Evolutionary conservation across 2,888 invertebrate genomes (phyloP).

Genomic region (Eledona agricola): DNA sequence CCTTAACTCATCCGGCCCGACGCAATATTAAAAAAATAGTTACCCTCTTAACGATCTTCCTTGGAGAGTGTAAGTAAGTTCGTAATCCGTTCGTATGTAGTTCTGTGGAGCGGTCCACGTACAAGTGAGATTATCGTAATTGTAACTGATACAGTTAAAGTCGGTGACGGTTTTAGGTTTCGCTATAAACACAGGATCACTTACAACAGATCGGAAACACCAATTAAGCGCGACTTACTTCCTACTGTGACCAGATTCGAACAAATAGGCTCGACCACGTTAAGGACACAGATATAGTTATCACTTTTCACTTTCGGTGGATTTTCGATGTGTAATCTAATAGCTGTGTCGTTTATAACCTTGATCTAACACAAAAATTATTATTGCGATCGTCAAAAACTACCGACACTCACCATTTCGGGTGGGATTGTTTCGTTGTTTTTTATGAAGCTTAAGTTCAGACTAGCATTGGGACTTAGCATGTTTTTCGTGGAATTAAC

Average conservation of each 20-base stretch:
- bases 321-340: constrained; percentile 66
- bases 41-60: constrained; percentile 59
- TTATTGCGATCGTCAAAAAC: neutral
- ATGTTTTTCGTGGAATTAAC: constrained; percentile 62
- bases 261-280: constrained; percentile 62
- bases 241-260: constrained; percentile 67
- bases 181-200: constrained; percentile 57
- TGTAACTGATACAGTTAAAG: constrained; percentile 77
- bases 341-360: constrained; percentile 71
- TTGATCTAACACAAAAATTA: constrained; percentile 57
- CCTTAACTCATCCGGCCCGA: too few relatives aligned
- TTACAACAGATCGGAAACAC: constrained; percentile 15
- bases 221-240: constrained; percentile 66
- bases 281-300: constrained; percentile 67
- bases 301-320: constrained; percentile 64
- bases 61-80: constrained; percentile 62
- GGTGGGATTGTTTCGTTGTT: constrained; percentile 58
- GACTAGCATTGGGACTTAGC: constrained; percentile 65
- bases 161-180: constrained; percentile 72
- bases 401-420: constrained; percentile 55
- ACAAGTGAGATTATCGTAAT: constrained; percentile 79
- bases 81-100: constrained; percentile 68
- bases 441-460: constrained; percentile 63
- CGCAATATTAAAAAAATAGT: too few relatives aligned
- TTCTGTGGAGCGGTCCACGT: constrained; percentile 73